These are phyloP conservation scores for Penaeus vannamei DNA, from an alignment of 1,140 invertebrate species.

Conservation along the genomic window DNA sequence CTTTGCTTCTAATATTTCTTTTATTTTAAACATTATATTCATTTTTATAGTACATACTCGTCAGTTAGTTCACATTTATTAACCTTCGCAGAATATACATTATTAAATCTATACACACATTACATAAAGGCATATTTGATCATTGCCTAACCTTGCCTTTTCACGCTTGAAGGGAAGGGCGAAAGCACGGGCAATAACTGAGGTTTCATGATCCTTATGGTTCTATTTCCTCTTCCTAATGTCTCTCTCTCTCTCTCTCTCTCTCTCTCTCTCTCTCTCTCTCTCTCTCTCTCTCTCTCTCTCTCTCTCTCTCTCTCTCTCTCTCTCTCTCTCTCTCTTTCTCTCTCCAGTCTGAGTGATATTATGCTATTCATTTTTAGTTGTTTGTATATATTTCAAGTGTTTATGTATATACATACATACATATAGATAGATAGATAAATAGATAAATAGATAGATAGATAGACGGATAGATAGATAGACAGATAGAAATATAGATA, in stretches of 20 bases:
- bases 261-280: neutral
- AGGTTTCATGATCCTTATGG: neutral
- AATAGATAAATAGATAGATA: no score
- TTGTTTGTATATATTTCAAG: neutral
- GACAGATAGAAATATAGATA: no score
- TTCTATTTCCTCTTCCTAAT: neutral
- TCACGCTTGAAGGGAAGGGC: neutral
- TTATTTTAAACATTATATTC: neutral
- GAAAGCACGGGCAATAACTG: neutral
- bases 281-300: no score
- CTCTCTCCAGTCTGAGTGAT: no score
- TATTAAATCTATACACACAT: neutral
- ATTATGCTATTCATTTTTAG: neutral
- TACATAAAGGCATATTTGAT: neutral
- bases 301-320: no score
- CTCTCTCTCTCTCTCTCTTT: no score
- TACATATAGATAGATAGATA: no score
- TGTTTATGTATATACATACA: no score
- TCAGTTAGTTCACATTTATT: neutral
- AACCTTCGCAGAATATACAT: neutral
- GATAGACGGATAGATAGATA: no score
- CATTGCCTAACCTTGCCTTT: neutral
- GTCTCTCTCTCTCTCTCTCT: conserved; percentile 13
- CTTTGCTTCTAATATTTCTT: neutral
- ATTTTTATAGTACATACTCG: neutral